Conservation (phyloP, 2,113 vertebrate genomes). For the Enhydra lutris region DNA sequence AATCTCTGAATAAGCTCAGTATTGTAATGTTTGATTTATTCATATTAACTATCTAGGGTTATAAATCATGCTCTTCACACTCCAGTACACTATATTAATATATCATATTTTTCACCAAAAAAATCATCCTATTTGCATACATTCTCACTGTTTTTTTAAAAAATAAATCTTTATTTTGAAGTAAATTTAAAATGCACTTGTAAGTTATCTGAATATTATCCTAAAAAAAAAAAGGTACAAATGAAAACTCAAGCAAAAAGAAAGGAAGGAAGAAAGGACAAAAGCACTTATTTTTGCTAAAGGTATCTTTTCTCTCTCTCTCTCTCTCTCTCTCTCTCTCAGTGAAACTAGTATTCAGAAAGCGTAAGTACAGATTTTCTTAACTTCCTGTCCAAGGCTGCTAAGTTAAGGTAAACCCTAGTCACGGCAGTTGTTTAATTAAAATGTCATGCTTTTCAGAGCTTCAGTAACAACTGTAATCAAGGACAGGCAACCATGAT, state of each 20-base stretch:
- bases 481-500: not conserved
- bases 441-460: not conserved
- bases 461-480: not conserved
- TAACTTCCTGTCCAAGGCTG: not conserved
- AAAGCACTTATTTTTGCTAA: not conserved
- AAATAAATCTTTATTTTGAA: constrained; percentile 54
- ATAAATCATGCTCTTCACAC: constrained; percentile 73
- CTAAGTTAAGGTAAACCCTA: not conserved
- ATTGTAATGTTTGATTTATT: constrained; percentile 68
- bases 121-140: constrained; percentile 47
- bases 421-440: not conserved
- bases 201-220: not conserved
- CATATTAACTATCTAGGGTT: constrained; percentile 59
- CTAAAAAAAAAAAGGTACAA: not conserved
- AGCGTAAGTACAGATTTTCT: not conserved
- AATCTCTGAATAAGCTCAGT: constrained; percentile 24
- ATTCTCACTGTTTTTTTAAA: constrained; percentile 50
- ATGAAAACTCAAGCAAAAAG: constrained; percentile 26
- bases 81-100: constrained; percentile 66
- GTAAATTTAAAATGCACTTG: constrained; percentile 29
- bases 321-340: not conserved
- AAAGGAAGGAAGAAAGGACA: not conserved
- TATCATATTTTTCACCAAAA: constrained; percentile 53
- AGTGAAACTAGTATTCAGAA: not conserved
- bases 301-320: not conserved